These are phyloP conservation scores for Clarias batrachus DNA, from an alignment of 2,113 vertebrate genomes.

Conservation along the genomic window DNA sequence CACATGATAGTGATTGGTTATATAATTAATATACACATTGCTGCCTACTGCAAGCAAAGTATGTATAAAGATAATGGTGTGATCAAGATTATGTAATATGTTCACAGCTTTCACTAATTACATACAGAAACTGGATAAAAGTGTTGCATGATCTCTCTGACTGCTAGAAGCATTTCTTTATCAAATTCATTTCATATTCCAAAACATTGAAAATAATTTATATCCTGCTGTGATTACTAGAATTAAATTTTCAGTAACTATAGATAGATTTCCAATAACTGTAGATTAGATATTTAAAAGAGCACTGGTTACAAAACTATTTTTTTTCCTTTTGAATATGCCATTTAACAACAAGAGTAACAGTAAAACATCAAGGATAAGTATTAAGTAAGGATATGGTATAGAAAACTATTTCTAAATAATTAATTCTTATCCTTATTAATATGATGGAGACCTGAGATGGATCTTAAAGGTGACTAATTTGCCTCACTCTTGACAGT, in stretches of 20 bases:
- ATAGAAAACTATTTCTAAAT: background rate
- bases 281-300: background rate
- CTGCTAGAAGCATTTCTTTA: background rate
- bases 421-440: background rate
- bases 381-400: too few relatives aligned
- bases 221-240: background rate
- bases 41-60: background rate
- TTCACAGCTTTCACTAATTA: background rate
- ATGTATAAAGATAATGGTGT: background rate
- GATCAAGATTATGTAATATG: background rate
- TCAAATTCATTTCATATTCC: background rate
- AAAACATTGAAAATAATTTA: background rate
- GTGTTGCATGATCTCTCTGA: background rate
- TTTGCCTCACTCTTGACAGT: background rate
- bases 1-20: background rate
- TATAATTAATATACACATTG: background rate
- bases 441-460: background rate
- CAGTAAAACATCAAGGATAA: constrained; percentile 47
- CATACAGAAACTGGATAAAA: background rate
- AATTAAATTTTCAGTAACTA: background rate
- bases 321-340: background rate
- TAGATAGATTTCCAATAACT: background rate
- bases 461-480: background rate
- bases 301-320: background rate
- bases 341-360: constrained; percentile 24